Conservation (phyloP, 2,113 vertebrate species). For the Caranx ignobilis region DNA sequence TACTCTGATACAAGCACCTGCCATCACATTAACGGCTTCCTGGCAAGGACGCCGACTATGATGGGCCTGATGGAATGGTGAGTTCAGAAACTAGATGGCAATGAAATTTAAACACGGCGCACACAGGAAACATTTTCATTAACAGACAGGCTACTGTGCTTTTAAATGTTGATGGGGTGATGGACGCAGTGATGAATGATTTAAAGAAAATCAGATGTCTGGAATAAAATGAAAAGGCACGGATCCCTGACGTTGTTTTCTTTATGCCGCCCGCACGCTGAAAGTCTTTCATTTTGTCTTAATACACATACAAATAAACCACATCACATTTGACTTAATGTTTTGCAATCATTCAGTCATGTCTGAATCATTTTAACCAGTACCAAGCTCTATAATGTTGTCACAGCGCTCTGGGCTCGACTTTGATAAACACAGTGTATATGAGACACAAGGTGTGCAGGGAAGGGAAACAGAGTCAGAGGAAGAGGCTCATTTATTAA, state of each 20-base stretch:
- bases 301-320: not conserved
- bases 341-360: slow-evolving; percentile 16
- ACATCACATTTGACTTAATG: not conserved
- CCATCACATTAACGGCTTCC: slow-evolving; percentile 63
- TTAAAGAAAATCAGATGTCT: slow-evolving; percentile 5
- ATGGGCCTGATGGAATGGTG: slow-evolving; percentile 28
- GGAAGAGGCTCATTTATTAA: slow-evolving; percentile 73
- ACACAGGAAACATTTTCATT: not conserved
- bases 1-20: slow-evolving; percentile 66
- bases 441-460: slow-evolving; percentile 40
- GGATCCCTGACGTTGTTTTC: not conserved
- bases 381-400: slow-evolving; percentile 3
- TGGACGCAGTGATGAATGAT: not conserved
- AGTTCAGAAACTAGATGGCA: slow-evolving; percentile 28
- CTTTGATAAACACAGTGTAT: slow-evolving; percentile 44
- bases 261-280: not conserved
- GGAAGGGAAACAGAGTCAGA: slow-evolving; percentile 40
- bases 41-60: slow-evolving; percentile 57
- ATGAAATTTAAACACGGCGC: slow-evolving; percentile 12
- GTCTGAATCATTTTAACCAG: slow-evolving; percentile 32
- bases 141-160: not conserved
- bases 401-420: slow-evolving; percentile 24
- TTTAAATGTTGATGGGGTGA: not conserved
- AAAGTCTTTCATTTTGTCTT: not conserved
- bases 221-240: not conserved